Percentiles rank a stretch among this genome's conserved stretches.
phyloP scores from a whole-genome alignment of 2,113 vertebrate species.

The Lontra canadensis region DNA sequence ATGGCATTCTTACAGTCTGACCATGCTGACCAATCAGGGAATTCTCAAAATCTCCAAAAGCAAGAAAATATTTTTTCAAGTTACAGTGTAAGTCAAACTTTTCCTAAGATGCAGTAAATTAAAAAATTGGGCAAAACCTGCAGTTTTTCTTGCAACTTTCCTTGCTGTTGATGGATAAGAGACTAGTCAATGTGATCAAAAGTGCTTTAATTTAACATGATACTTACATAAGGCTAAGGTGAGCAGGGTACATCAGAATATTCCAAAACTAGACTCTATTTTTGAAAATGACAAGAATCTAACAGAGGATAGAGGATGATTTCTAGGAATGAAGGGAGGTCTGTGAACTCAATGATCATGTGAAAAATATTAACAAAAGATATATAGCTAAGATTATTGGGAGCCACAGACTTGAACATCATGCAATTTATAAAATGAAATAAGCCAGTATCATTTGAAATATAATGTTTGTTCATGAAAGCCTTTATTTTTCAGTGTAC shows the following conservation, averaged over 20 bases:
- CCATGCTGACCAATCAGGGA: not conserved
- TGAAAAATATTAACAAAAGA: not conserved
- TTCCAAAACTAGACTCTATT: not conserved
- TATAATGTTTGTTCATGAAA: not conserved
- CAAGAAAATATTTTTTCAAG: not conserved
- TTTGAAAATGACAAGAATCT: not conserved
- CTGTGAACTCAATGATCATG: not conserved
- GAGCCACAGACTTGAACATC: not conserved
- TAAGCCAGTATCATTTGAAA: not conserved
- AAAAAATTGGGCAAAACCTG: not conserved
- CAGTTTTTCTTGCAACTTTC: not conserved
- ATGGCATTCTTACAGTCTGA: not conserved
- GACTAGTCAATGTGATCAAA: not conserved
- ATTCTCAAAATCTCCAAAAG: slow-evolving; percentile 25
- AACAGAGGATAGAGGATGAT: not conserved
- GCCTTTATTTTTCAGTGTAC: not conserved
- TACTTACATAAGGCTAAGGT: not conserved
- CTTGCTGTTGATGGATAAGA: not conserved
- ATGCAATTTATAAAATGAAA: not conserved
- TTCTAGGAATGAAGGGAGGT: not conserved
- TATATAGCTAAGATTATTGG: not conserved
- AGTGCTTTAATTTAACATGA: not conserved
- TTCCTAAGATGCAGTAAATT: not conserved
- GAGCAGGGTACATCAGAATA: not conserved
- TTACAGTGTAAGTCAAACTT: not conserved